phyloP scores from a whole-genome alignment of 2,888 invertebrate genomes.

The Opisthograptis luteolata region DNA sequence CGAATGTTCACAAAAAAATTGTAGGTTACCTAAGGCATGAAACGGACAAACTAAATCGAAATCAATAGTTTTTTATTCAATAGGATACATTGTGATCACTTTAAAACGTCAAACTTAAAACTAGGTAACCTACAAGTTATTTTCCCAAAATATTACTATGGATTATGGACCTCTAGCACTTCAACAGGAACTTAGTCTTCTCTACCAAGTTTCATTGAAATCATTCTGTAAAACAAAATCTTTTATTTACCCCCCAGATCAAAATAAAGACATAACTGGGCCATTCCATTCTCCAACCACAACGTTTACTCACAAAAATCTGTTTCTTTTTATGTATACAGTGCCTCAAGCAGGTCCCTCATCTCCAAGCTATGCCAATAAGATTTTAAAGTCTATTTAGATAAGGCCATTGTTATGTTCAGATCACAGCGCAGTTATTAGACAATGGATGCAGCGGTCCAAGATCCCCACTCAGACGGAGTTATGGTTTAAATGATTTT shows the following conservation, averaged over 20 bases:
- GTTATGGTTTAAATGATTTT: conserved; percentile 24
- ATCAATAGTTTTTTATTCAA: no score
- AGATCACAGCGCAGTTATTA: conserved; percentile 37
- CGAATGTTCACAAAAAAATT: no score
- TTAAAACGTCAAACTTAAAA: no score
- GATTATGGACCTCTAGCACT: no score
- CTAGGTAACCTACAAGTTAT: no score
- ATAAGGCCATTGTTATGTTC: conserved; percentile 47
- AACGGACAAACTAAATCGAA: no score
- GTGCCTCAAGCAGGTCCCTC: conserved; percentile 27
- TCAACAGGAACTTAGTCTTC: no score
- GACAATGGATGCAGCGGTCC: conserved; percentile 48
- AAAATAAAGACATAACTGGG: background rate
- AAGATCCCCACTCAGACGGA: conserved; percentile 30
- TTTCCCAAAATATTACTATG: no score
- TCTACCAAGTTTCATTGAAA: no score
- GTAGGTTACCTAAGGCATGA: no score
- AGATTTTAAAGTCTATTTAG: conserved; percentile 58
- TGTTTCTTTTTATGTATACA: background rate
- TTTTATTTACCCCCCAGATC: no score
- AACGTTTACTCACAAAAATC: background rate
- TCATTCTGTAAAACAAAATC: background rate
- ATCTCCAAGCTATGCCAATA: conserved; percentile 45
- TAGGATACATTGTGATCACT: no score
- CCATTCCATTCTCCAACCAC: background rate